Conservation (phyloP, 2,113 vertebrate genomes). For the Hyla sarda region DNA sequence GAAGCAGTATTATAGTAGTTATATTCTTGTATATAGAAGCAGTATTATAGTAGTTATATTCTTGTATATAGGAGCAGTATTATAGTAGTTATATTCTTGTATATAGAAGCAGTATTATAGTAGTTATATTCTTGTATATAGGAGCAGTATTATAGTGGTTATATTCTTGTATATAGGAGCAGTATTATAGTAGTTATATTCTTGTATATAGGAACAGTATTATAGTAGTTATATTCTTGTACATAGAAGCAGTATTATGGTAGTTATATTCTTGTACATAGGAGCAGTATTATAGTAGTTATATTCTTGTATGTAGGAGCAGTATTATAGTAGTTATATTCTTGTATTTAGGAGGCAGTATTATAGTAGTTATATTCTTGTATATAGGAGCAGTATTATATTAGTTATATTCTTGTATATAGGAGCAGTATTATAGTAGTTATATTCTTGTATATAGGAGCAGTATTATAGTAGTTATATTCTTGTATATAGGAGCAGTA, state of each 20-base stretch:
- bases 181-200: slow-evolving; percentile 13
- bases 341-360: background rate
- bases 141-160: slow-evolving; percentile 4
- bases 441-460: slow-evolving; percentile 1
- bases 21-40: no score
- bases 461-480: slow-evolving; percentile 6
- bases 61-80: slow-evolving; percentile 2
- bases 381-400: slow-evolving; percentile 18
- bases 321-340: slow-evolving; percentile 3
- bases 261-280: no score
- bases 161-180: slow-evolving; percentile 1
- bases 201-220: background rate
- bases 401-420: slow-evolving; percentile 8
- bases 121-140: slow-evolving; percentile 9
- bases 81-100: background rate
- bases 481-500: background rate
- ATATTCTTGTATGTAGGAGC: no score
- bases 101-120: background rate
- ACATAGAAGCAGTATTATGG: no score
- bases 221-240: no score
- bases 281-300: no score
- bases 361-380: slow-evolving; percentile 11
- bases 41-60: slow-evolving; percentile 21
- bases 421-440: slow-evolving; percentile 14
- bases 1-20: no score